These are phyloP conservation scores for Hippopotamyrus pictus DNA, from an alignment of 2,797 vertebrate species.

Conservation along the genomic window DNA sequence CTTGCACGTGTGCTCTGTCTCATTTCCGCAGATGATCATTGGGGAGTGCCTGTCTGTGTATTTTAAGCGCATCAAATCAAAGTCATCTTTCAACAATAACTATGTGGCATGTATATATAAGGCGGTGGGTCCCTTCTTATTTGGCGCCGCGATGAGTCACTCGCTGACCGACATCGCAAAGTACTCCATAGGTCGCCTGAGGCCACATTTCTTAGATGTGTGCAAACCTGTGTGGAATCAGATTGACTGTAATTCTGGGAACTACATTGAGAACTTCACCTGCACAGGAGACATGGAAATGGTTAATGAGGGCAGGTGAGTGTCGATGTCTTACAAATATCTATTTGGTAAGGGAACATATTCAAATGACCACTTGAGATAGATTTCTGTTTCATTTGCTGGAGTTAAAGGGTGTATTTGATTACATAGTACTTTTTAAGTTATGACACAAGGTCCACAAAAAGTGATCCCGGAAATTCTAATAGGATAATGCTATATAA, in stretches of 20 bases:
- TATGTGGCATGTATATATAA: conserved; percentile 86
- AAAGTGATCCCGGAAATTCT: background rate
- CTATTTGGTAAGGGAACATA: background rate
- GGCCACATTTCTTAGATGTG: conserved; percentile 88
- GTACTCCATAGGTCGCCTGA: conserved; percentile 90
- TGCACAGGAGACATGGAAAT: conserved; percentile 68
- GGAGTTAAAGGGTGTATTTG: background rate
- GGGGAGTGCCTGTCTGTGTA: conserved; percentile 84
- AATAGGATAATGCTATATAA: background rate
- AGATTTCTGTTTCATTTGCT: background rate
- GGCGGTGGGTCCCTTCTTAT: conserved; percentile 85
- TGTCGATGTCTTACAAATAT: conserved; percentile 7
- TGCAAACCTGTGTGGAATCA: conserved; percentile 68
- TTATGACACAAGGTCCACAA: background rate
- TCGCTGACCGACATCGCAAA: conserved; percentile 96
- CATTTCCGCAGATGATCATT: conserved; percentile 73
- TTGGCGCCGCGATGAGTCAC: conserved; percentile 92
- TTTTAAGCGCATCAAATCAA: conserved; percentile 78
- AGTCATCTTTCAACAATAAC: conserved; percentile 78
- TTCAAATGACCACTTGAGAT: background rate
- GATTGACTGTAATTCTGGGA: conserved; percentile 55
- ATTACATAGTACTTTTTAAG: background rate
- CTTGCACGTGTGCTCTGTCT: conserved; percentile 14
- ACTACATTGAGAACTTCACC: conserved; percentile 75
- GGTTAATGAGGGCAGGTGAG: conserved; percentile 82